These are phyloP conservation scores for Fragum fragum DNA, from an alignment of 2,888 invertebrate species.

Conservation along the genomic window DNA sequence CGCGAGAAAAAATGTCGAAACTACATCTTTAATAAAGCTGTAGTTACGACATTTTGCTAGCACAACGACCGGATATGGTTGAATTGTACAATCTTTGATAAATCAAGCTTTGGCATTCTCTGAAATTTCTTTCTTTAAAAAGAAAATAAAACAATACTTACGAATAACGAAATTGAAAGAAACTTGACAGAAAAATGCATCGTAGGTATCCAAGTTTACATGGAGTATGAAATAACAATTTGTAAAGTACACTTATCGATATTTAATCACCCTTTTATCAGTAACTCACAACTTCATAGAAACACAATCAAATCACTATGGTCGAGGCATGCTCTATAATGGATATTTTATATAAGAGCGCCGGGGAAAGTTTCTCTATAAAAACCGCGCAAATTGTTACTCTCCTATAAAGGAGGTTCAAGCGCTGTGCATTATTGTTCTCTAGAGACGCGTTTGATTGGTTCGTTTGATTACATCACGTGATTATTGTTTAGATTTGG, in stretches of 20 bases:
- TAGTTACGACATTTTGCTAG: no score
- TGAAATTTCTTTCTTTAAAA: no score
- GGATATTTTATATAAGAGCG: conserved; percentile 3
- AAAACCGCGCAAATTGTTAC: conserved; percentile 2
- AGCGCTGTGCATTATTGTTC: neutral
- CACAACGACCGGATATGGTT: no score
- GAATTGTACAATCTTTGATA: no score
- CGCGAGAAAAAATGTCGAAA: no score
- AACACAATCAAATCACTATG: conserved; percentile 3
- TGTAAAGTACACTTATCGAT: neutral
- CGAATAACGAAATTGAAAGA: neutral
- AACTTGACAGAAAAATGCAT: neutral
- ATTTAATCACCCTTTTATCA: neutral
- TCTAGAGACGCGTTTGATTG: neutral
- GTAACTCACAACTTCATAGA: neutral
- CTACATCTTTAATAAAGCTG: no score
- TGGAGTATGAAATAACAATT: conserved; percentile 2
- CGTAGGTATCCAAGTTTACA: neutral
- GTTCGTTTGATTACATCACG: conserved; percentile 3
- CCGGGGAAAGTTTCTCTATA: conserved; percentile 2
- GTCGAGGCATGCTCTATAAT: neutral
- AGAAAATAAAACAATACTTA: neutral
- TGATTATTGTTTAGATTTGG: conserved; percentile 3
- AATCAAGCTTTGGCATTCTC: no score
- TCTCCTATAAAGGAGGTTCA: neutral